Conservation (phyloP, 2,888 invertebrate species). For the Seira ritae region DNA sequence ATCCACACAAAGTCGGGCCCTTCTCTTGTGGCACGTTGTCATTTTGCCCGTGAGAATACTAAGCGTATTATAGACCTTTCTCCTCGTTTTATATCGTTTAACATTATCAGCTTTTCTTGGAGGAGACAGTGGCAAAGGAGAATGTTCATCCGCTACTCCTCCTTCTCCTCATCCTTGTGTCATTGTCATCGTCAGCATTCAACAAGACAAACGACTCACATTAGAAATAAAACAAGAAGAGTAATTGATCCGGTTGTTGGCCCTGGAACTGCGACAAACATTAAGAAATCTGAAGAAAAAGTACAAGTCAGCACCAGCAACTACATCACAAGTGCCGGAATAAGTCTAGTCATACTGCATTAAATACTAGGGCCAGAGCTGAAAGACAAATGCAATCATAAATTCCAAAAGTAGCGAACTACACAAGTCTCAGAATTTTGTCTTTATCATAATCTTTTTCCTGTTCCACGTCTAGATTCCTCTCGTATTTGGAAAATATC, state of each 20-base stretch:
- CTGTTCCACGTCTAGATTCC: no score
- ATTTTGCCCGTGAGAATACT: background rate
- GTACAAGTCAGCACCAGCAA: no score
- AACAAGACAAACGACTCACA: constrained; percentile 32
- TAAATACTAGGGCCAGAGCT: no score
- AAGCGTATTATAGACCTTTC: constrained; percentile 12
- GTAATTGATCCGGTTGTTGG: constrained; percentile 50
- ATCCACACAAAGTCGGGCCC: constrained; percentile 20
- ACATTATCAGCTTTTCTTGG: constrained; percentile 15
- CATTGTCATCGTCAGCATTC: constrained; percentile 34
- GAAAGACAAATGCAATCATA: constrained; percentile 30
- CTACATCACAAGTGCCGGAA: constrained; percentile 26
- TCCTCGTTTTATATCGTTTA: constrained; percentile 15
- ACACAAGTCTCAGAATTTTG: no score
- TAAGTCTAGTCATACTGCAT: no score
- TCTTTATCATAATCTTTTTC: no score
- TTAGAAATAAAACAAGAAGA: background rate
- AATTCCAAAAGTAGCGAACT: no score
- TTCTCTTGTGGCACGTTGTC: constrained; percentile 37
- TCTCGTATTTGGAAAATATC: no score
- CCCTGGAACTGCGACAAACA: constrained; percentile 42
- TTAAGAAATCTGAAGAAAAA: constrained; percentile 22
- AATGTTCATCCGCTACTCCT: constrained; percentile 32
- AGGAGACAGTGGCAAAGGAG: background rate
- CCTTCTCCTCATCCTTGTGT: no score